Conservation (phyloP, 2,113 vertebrate species). For the Corythornis madagascariensis region DNA sequence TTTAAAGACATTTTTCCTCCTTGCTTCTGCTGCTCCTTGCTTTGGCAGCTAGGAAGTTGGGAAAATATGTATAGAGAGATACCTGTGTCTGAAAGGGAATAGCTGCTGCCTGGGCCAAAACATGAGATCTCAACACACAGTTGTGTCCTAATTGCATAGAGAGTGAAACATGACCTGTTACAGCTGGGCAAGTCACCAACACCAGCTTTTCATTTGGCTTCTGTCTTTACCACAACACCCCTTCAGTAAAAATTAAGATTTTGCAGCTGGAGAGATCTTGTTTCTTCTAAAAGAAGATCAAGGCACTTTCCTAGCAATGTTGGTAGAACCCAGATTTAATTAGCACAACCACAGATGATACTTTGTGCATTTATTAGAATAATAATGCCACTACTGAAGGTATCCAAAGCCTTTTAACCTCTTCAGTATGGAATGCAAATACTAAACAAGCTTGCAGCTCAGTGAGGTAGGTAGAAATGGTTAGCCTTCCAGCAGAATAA, state of each 20-base stretch:
- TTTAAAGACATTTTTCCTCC: no score
- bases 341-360: neutral
- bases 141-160: slow-evolving; percentile 54
- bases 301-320: slow-evolving; percentile 23
- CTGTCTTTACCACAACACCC: neutral
- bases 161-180: slow-evolving; percentile 55
- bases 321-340: slow-evolving; percentile 39
- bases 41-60: no score
- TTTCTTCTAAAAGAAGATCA: slow-evolving; percentile 4
- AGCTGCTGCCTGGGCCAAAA: neutral
- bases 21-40: no score
- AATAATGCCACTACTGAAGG: slow-evolving; percentile 22
- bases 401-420: slow-evolving; percentile 54
- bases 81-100: no score
- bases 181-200: slow-evolving; percentile 26
- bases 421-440: slow-evolving; percentile 48
- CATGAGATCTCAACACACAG: neutral
- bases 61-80: no score
- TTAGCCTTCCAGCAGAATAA: slow-evolving; percentile 47
- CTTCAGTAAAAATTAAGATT: slow-evolving; percentile 35
- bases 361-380: slow-evolving; percentile 19
- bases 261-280: neutral
- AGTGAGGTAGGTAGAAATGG: slow-evolving; percentile 26
- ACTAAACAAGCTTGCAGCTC: slow-evolving; percentile 26
- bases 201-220: slow-evolving; percentile 32